Conservation (phyloP, 2,113 vertebrate genomes). For the Indri indri region DNA sequence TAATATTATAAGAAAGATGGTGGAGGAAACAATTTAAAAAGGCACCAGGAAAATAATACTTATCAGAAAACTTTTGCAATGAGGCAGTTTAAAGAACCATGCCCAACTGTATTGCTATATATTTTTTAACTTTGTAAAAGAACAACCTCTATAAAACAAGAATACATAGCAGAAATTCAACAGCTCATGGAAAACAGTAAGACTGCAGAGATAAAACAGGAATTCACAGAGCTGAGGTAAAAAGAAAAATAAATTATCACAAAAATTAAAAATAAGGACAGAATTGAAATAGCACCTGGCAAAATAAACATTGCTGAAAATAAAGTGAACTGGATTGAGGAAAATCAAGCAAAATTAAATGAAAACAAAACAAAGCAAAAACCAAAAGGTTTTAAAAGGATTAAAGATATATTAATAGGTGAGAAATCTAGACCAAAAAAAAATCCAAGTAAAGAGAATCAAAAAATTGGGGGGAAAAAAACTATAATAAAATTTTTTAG, state of each 20-base stretch:
- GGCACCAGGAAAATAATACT: neutral
- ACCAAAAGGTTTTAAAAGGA: neutral
- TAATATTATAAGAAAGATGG: neutral
- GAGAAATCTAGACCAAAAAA: neutral
- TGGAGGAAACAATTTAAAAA: neutral
- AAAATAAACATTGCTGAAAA: neutral
- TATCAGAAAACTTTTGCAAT: neutral
- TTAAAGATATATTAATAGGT: neutral
- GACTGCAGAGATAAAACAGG: neutral
- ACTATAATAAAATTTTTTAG: neutral
- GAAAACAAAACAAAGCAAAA: neutral
- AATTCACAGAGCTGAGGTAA: neutral
- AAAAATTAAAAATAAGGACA: neutral
- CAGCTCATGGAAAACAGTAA: neutral
- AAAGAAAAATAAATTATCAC: neutral
- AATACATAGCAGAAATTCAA: neutral
- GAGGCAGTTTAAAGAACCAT: neutral
- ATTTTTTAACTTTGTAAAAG: neutral
- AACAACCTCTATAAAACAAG: neutral
- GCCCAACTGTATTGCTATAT: neutral
- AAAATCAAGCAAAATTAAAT: neutral
- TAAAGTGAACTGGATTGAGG: neutral
- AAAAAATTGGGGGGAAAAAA: neutral
- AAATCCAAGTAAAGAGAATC: neutral
- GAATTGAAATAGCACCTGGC: neutral